Base-by-base conservation (phyloP, 2,888 invertebrate genomes). In the Isoperla grammatica region DNA sequence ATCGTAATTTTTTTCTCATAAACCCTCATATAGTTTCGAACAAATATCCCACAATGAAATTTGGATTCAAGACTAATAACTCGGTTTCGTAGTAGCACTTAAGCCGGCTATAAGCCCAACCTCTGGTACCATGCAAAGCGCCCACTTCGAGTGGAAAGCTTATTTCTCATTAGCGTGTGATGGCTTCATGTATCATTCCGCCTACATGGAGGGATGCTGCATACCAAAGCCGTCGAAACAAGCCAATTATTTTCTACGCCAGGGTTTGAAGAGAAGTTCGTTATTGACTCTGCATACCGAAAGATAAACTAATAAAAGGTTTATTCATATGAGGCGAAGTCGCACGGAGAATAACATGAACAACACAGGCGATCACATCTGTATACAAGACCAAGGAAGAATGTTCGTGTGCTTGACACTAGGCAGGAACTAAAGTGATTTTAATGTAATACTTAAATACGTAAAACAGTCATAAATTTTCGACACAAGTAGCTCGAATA, bases 101-200 rank as follows among this genome's bases (percentile, higher is more conserved):
- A 50, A n/a, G 12, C 8, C 49, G 11, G 42, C 15, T 15, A 40
- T 13, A 15, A 13, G 15, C 42, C 15, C 42, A 4, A 12, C 42
- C 42, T 40, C 29, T 29, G 5, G 29, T 29, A 12, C 13, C 42
- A 13, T 12, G 42, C 42, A 40, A 40, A 40, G 13, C 3, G n/a
- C 42, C 4, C 42, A 6, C 42, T 40, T 40, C 42, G n/a, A 12
- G 19, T n/a, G 37, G 55, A 39, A 55, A 55, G 42, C 55, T 42
- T 55, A 55, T 40, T 55, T 55, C 55, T 55, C 55, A 55, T 55
- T 55, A 55, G 55, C 19, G 19, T 55, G 40, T 55, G 55, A 55
- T 55, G 40, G 55, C 55, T 55, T 55, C 55, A 55, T 55, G 55
- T 55, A 55, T 55, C 55, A 42, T 39, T 55, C 40, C 42, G 55